Evolutionary conservation across 2,113 vertebrate genomes (phyloP).

Genomic region (Cepphus grylle): DNA sequence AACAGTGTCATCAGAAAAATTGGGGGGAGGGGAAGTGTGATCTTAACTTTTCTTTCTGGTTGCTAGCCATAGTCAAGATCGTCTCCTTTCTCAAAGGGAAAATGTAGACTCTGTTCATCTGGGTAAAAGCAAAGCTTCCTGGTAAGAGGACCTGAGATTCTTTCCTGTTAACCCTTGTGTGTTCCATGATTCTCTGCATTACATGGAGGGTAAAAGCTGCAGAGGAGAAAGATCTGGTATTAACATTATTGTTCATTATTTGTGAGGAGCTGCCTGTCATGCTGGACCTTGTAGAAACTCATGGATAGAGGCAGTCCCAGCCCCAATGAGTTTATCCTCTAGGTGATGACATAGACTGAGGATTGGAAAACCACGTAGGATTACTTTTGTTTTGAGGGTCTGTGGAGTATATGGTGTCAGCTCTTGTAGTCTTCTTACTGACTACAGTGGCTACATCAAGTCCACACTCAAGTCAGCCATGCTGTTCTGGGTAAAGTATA

Average conservation of each 20-base stretch:
- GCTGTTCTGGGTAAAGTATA: background rate
- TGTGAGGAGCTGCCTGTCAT: background rate
- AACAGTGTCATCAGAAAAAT: background rate
- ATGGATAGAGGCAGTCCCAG: background rate
- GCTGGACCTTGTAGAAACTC: background rate
- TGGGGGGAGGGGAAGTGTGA: background rate
- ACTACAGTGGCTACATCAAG: background rate
- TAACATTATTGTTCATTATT: background rate
- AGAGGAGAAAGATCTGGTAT: background rate
- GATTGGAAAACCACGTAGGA: accelerated
- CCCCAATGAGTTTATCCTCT: background rate
- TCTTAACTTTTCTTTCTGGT: background rate
- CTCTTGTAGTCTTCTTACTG: background rate
- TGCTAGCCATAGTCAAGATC: background rate
- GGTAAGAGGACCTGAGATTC: background rate
- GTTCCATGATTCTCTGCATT: background rate
- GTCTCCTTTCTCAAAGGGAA: background rate
- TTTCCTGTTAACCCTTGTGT: background rate
- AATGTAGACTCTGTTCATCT: background rate
- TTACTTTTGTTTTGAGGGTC: background rate
- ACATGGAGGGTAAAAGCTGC: background rate
- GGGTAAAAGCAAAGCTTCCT: background rate
- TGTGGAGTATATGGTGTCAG: background rate
- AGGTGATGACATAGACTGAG: background rate
- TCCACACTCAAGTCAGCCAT: background rate